Conservation (phyloP, 2,797 vertebrate species). For the Notolabrus celidotus region DNA sequence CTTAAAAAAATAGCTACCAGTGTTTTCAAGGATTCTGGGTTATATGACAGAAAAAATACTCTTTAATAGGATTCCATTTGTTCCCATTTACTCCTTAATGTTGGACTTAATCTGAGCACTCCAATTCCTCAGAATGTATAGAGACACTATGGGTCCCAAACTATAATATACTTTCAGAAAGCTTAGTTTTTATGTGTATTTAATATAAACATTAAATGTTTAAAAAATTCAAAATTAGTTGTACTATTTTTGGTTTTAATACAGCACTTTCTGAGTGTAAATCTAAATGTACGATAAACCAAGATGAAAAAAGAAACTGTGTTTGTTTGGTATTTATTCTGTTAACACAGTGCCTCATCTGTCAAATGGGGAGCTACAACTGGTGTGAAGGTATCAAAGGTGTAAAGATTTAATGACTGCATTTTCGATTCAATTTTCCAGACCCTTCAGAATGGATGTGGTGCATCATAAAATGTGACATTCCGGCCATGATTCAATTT, state of each 20-base stretch:
- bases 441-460: constrained; percentile 26
- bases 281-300: too few relatives aligned
- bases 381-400: constrained; percentile 14
- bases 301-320: not conserved
- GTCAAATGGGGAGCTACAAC: constrained; percentile 2
- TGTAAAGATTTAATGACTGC: constrained; percentile 27
- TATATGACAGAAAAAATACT: not conserved
- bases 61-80: not conserved
- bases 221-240: too few relatives aligned
- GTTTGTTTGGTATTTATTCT: constrained; percentile 11
- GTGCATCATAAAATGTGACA: constrained; percentile 48
- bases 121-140: not conserved
- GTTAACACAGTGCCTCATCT: constrained; percentile 6
- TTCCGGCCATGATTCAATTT: constrained; percentile 50
- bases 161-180: too few relatives aligned
- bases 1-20: not conserved
- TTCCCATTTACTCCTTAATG: not conserved
- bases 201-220: too few relatives aligned
- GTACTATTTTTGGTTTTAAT: too few relatives aligned
- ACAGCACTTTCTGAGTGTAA: too few relatives aligned
- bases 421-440: constrained; percentile 26
- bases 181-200: too few relatives aligned
- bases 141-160: too few relatives aligned
- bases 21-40: not conserved
- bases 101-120: not conserved